These are phyloP conservation scores for Torymus auratus DNA, from an alignment of 2,888 invertebrate genomes.

Conservation along the genomic window DNA sequence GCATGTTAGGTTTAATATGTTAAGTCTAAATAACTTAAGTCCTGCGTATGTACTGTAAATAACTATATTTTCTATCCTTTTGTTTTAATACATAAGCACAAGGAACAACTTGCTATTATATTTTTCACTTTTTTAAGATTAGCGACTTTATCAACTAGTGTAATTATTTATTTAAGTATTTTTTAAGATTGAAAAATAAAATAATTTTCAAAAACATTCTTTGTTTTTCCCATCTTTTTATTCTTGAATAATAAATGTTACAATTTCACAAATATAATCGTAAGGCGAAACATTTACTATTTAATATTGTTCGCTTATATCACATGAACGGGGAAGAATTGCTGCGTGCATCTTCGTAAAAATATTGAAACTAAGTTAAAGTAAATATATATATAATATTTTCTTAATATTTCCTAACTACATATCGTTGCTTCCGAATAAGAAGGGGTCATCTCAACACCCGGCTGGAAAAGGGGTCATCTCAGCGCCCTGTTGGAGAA, in stretches of 20 bases:
- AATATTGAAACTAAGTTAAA: constrained; percentile 42
- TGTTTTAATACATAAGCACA: constrained; percentile 39
- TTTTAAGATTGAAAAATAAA: constrained; percentile 43
- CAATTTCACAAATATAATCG: constrained; percentile 47
- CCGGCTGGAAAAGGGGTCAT: too few species aligned
- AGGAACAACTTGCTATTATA: constrained; percentile 5
- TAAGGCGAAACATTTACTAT: constrained; percentile 42
- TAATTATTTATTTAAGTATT: constrained; percentile 55
- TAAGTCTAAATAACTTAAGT: constrained; percentile 32
- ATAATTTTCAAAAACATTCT: constrained; percentile 9
- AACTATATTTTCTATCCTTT: constrained; percentile 26
- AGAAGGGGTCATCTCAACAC: too few species aligned
- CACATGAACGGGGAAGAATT: constrained; percentile 55
- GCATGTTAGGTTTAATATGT: constrained; percentile 60
- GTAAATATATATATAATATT: constrained; percentile 12
- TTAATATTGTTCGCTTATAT: constrained; percentile 55
- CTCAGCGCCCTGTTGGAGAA: too few species aligned
- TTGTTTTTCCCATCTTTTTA: constrained; percentile 35
- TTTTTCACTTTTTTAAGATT: constrained; percentile 18
- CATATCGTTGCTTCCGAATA: too few species aligned
- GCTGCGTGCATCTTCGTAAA: constrained; percentile 36
- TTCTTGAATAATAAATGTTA: constrained; percentile 50
- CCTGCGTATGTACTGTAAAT: constrained; percentile 45
- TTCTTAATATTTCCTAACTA: constrained; percentile 36
- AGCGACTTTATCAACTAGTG: constrained; percentile 21